Evolutionary conservation across 2,888 invertebrate species (phyloP).

Genomic region (Tetanocera ferruginea): DNA sequence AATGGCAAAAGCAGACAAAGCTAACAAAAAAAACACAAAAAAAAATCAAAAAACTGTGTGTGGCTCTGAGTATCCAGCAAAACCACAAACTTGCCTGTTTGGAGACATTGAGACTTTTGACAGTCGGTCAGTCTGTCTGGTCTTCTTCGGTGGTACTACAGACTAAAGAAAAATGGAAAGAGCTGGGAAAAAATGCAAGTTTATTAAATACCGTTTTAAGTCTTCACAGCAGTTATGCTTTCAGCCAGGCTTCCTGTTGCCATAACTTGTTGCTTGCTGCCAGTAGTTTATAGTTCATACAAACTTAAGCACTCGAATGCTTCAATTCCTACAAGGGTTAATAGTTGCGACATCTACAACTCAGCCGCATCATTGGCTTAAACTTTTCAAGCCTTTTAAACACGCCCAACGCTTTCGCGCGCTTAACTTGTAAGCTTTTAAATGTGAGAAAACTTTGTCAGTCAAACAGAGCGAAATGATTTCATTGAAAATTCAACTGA

Average conservation of each 20-base stretch:
- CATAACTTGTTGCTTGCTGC: background rate
- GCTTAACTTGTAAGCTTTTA: background rate
- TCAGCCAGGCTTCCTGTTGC: background rate
- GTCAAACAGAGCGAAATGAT: slow-evolving; percentile 5
- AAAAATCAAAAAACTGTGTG: too few relatives aligned
- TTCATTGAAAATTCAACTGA: background rate
- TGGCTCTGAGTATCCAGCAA: background rate
- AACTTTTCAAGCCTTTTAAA: background rate
- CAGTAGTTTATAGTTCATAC: background rate
- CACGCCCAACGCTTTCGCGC: too few relatives aligned
- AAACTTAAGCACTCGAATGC: too few relatives aligned
- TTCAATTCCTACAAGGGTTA: too few relatives aligned
- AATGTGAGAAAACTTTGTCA: background rate
- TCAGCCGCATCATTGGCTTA: background rate
- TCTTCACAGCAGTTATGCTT: background rate
- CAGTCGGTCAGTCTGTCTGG: background rate
- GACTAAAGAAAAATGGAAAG: too few relatives aligned
- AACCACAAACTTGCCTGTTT: background rate
- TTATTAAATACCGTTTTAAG: slow-evolving; percentile 1
- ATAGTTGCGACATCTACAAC: too few relatives aligned
- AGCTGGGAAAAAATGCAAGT: background rate
- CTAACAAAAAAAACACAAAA: background rate
- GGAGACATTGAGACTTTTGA: background rate
- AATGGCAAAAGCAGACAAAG: background rate
- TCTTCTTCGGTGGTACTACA: background rate